Evolutionary conservation across 2,888 invertebrate species (phyloP).

Genomic region (Drosophila conformis): DNA sequence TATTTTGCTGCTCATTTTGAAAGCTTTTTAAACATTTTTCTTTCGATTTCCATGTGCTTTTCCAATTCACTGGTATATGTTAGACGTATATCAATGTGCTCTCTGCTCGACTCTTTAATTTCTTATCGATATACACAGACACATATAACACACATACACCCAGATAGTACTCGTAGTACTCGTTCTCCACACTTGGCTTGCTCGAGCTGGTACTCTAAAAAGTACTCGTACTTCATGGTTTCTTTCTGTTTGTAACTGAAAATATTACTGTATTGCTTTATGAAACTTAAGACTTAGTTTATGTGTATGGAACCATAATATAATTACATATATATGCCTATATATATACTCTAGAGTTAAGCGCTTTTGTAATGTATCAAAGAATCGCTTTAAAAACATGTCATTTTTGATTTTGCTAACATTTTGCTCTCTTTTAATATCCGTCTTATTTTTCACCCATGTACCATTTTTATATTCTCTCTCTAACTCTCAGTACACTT

Average conservation of each 20-base stretch:
- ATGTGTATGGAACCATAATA: slow-evolving; percentile 51
- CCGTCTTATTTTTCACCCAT: slow-evolving; percentile 18
- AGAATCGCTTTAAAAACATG: slow-evolving; percentile 47
- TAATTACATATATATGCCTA: slow-evolving; percentile 36
- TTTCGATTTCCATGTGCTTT: slow-evolving; percentile 30
- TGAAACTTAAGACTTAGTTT: slow-evolving; percentile 39
- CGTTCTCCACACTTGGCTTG: slow-evolving; percentile 40
- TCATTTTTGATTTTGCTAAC: slow-evolving; percentile 40
- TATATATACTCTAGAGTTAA: slow-evolving; percentile 55
- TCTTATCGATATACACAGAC: slow-evolving; percentile 23
- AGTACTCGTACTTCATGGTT: slow-evolving; percentile 33
- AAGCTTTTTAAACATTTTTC: slow-evolving; percentile 8
- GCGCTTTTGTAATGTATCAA: slow-evolving; percentile 73
- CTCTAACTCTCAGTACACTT: slow-evolving; percentile 21
- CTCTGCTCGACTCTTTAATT: slow-evolving; percentile 47
- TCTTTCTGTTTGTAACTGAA: slow-evolving; percentile 45
- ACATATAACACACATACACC: slow-evolving; percentile 23
- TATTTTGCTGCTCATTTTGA: slow-evolving; percentile 20
- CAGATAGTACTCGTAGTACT: slow-evolving; percentile 31
- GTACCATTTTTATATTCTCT: slow-evolving; percentile 6
- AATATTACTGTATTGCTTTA: slow-evolving; percentile 63
- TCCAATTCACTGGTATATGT: slow-evolving; percentile 38
- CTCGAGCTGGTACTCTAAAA: slow-evolving; percentile 34
- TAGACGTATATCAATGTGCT: slow-evolving; percentile 48
- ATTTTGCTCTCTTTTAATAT: slow-evolving; percentile 36